A percentile compares a stretch with the other conserved stretches of the same genome.
These are phyloP conservation scores for Calameuta pallipes DNA, from an alignment of 2,888 invertebrate genomes.

Conservation along the genomic window DNA sequence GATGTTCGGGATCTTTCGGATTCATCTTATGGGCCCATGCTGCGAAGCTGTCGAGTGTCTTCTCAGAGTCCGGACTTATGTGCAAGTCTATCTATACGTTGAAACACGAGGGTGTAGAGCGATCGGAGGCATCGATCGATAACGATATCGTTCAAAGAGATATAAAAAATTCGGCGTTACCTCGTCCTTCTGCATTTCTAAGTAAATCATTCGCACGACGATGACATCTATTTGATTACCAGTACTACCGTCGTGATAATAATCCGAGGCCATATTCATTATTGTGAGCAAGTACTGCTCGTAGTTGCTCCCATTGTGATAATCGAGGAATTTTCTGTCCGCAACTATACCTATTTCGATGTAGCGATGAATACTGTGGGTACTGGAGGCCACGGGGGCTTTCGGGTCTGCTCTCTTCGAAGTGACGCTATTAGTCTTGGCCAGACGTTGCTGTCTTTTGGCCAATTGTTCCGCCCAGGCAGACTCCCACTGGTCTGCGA, in stretches of 20 bases:
- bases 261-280: conserved; percentile 89
- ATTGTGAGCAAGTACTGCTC: conserved; percentile 88
- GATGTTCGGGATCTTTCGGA: conserved; percentile 79
- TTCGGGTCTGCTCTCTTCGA: conserved; percentile 36
- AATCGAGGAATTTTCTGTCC: conserved; percentile 86
- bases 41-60: conserved; percentile 74
- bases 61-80: conserved; percentile 69
- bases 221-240: conserved; percentile 91
- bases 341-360: conserved; percentile 89
- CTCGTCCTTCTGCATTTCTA: conserved; percentile 73
- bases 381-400: conserved; percentile 68
- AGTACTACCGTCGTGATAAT: conserved; percentile 85
- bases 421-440: conserved; percentile 35
- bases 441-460: conserved; percentile 53
- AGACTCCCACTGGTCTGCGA: conserved; percentile 51
- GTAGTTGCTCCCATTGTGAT: conserved; percentile 81
- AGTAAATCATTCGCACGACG: conserved; percentile 83
- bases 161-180: conserved; percentile 72
- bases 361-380: conserved; percentile 79
- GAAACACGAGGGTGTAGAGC: not conserved
- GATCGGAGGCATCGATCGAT: not conserved
- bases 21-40: conserved; percentile 76
- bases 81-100: conserved; percentile 63
- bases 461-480: conserved; percentile 64
- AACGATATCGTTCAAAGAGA: conserved; percentile 53